These are phyloP conservation scores for Apolygus lucorum DNA, from an alignment of 1,140 invertebrate species.

Conservation along the genomic window DNA sequence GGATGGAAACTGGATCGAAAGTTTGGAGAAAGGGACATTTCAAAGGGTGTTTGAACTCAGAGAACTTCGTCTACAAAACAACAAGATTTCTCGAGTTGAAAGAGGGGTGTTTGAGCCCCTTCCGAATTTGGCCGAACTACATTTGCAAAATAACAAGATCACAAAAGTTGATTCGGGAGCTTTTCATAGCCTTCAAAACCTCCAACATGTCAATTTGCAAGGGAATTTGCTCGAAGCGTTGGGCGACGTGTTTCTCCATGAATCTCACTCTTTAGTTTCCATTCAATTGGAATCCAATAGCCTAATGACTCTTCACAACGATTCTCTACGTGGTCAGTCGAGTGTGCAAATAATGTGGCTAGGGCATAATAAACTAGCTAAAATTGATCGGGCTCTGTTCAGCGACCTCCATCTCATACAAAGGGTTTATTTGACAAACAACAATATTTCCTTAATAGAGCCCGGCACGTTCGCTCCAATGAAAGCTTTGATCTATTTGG, in stretches of 20 bases:
- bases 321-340: slow-evolving; percentile 65
- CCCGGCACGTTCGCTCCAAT: slow-evolving; percentile 66
- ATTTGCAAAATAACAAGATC: slow-evolving; percentile 79
- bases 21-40: slow-evolving; percentile 71
- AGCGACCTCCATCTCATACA: slow-evolving; percentile 63
- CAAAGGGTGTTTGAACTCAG: slow-evolving; percentile 58
- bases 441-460: slow-evolving; percentile 69
- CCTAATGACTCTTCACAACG: slow-evolving; percentile 63
- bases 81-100: slow-evolving; percentile 62
- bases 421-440: slow-evolving; percentile 72
- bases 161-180: slow-evolving; percentile 71
- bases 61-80: slow-evolving; percentile 80
- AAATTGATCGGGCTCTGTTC: slow-evolving; percentile 61
- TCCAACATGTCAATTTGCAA: slow-evolving; percentile 84
- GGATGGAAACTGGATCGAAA: slow-evolving; percentile 79
- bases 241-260: slow-evolving; percentile 69
- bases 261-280: slow-evolving; percentile 65
- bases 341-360: slow-evolving; percentile 80
- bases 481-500: slow-evolving; percentile 63
- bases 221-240: slow-evolving; percentile 66
- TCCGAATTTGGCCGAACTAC: slow-evolving; percentile 68
- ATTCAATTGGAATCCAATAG: slow-evolving; percentile 79
- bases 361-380: slow-evolving; percentile 67
- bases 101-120: slow-evolving; percentile 71
- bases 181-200: slow-evolving; percentile 64